Percentiles rank a stretch among this genome's conserved stretches.
Evolutionary conservation across 2,113 vertebrate genomes (phyloP).

Genomic region (Oncorhynchus kisutch): DNA sequence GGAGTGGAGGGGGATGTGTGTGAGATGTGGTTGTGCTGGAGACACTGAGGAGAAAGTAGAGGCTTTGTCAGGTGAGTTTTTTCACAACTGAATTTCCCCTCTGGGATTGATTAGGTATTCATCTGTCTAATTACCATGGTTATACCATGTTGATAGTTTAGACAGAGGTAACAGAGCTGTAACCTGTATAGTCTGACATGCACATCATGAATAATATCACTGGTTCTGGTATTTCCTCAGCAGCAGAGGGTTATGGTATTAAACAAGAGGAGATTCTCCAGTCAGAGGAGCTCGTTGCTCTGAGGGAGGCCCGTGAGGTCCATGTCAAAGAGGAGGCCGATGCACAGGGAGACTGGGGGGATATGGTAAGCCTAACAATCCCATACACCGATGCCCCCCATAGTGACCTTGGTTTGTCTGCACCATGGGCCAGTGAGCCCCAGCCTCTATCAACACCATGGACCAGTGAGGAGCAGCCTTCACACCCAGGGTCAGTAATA

Average conservation of each 20-base stretch:
- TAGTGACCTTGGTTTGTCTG: background rate
- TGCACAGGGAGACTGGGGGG: conserved; percentile 40
- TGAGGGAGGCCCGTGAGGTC: conserved; percentile 6
- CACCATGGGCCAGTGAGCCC: conserved; percentile 10
- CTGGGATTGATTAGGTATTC: too few relatives aligned
- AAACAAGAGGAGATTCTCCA: conserved; percentile 7
- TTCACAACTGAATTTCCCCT: too few relatives aligned
- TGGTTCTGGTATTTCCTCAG: background rate
- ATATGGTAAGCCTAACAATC: conserved; percentile 1
- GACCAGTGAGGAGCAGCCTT: conserved; percentile 3
- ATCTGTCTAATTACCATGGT: too few relatives aligned
- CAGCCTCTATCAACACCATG: conserved; percentile 30
- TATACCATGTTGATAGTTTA: too few relatives aligned
- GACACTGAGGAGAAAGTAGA: background rate
- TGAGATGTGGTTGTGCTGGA: conserved; percentile 30
- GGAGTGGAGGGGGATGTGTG: conserved; percentile 14
- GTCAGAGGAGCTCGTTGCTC: conserved; percentile 13
- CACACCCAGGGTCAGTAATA: conserved; percentile 15
- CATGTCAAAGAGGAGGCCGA: conserved; percentile 51
- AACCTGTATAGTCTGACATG: too few relatives aligned
- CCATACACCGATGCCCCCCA: conserved; percentile 19
- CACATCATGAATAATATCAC: background rate
- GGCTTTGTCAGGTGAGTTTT: background rate
- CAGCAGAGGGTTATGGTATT: background rate
- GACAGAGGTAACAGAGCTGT: too few relatives aligned